Conservation (phyloP, 2,888 invertebrate species). For the Drosophila fungiperda region DNA sequence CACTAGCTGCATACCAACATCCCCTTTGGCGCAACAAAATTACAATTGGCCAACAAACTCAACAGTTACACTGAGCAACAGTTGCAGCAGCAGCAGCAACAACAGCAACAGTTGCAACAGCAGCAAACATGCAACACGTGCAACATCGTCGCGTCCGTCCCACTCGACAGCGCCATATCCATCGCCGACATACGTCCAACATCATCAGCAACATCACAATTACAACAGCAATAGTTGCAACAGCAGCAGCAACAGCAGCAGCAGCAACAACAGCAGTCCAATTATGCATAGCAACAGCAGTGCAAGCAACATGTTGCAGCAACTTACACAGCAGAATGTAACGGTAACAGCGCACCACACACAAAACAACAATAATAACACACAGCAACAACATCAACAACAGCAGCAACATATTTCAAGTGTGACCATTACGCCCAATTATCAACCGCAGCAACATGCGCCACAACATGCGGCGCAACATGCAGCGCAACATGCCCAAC, state of each 20-base stretch:
- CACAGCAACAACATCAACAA: slow-evolving; percentile 48
- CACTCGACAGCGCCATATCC: slow-evolving; percentile 85
- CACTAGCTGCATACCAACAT: slow-evolving; percentile 83
- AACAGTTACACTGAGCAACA: slow-evolving; percentile 61
- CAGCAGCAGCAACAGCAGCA: slow-evolving; percentile 74
- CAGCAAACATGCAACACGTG: slow-evolving; percentile 89
- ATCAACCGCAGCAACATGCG: slow-evolving; percentile 63
- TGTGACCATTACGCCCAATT: slow-evolving; percentile 83
- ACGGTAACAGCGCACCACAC: slow-evolving; percentile 82
- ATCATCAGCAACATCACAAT: slow-evolving; percentile 76
- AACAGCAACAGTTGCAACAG: slow-evolving; percentile 14
- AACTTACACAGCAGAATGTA: slow-evolving; percentile 83
- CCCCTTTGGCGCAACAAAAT: slow-evolving; percentile 84
- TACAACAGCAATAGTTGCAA: slow-evolving; percentile 64
- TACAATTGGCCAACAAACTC: slow-evolving; percentile 83
- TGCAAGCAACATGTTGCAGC: slow-evolving; percentile 83
- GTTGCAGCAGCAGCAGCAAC: slow-evolving; percentile 21
- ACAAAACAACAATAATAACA: slow-evolving; percentile 38
- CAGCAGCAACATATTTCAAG: slow-evolving; percentile 74
- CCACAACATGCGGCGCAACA: slow-evolving; percentile 43
- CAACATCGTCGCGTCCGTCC: slow-evolving; percentile 89
- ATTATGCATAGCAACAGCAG: slow-evolving; percentile 77
- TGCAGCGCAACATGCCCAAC: slow-evolving; percentile 43
- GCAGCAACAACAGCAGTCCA: slow-evolving; percentile 82
- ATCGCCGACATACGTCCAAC: slow-evolving; percentile 84